phyloP scores from a whole-genome alignment of 2,888 invertebrate species.

The Abrostola triplasia region DNA sequence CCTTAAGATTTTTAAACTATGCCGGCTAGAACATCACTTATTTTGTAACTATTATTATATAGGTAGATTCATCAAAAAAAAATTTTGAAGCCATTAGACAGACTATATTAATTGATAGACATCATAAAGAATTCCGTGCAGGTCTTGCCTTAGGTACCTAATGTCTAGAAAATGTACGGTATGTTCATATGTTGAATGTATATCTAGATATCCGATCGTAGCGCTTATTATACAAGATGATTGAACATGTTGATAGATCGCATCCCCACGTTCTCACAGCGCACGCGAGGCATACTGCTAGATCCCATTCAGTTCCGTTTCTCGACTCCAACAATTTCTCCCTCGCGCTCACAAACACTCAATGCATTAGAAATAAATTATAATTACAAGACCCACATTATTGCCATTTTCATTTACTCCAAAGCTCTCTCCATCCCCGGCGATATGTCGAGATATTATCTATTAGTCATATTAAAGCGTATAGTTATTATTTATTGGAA shows the following conservation, averaged over 20 bases:
- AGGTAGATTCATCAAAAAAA: too few species aligned
- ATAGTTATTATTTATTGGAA: constrained; percentile 41
- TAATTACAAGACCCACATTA: constrained; percentile 28
- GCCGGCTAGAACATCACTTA: too few species aligned
- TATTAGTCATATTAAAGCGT: constrained; percentile 18
- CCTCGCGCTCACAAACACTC: constrained; percentile 16
- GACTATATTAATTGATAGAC: too few species aligned
- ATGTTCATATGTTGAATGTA: too few species aligned
- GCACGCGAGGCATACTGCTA: constrained; percentile 34
- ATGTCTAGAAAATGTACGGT: too few species aligned
- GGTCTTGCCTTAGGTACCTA: too few species aligned
- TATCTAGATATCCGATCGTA: not conserved
- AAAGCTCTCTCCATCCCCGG: constrained; percentile 31
- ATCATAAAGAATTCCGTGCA: too few species aligned
- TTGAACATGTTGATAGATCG: constrained; percentile 7
- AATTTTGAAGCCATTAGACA: too few species aligned
- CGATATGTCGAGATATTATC: constrained; percentile 31
- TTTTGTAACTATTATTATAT: too few species aligned
- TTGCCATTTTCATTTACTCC: constrained; percentile 32
- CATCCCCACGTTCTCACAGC: constrained; percentile 10
- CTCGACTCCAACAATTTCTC: constrained; percentile 38
- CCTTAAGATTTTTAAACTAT: too few species aligned
- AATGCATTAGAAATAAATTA: constrained; percentile 41
- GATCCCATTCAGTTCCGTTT: constrained; percentile 27
- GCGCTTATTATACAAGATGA: constrained; percentile 1